Base-by-base conservation (phyloP, 2,113 vertebrate species). In the Oxyura jamaicensis region DNA sequence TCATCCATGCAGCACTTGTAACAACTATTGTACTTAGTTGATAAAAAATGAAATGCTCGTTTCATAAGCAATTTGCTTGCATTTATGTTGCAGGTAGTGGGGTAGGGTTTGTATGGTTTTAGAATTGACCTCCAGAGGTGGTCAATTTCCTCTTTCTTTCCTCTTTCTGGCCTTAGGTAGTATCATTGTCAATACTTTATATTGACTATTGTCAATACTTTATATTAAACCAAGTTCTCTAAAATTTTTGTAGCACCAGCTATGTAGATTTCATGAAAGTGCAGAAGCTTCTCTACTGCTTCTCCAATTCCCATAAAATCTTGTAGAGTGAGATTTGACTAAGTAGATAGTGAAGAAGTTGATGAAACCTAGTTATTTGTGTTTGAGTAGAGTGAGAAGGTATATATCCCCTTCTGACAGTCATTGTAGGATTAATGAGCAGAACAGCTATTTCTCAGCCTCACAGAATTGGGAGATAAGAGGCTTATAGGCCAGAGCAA, bases 401-500 rank as follows among this genome's bases (percentile, higher is more conserved):
- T 78, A 23, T 92, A 55, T 86, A 83, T 92, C 29, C 19, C 31
- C 28, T 75, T 83, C 77, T 91, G 91, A 91, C 74, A 84, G 66
- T 84, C 69, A 33, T 53, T 91, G 91, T 73, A 66, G 81, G 77
- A 86, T 95, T 96, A 93, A 95, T 93, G 86, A 95, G 77, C 52
- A 65, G 62, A 84, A 83, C 56, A 91, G 74, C 86, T 91, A 79
- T 93, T 95, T 76, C 77, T 87, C 86, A 95, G 48, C 81, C 62
- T 86, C 39, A 10, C 56, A 68, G 80, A 93, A 87, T 92, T 85
- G 81, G 52, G 73, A 93, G 92, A 86, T 94, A 92, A 96, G 92
- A 85, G 44, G 88, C 94, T 97, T 96, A 83, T 20, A 91, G 88
- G 72, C 72, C 85, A 90, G 55, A 84, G 92, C 76, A 96, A 69